phyloP scores from a whole-genome alignment of 1,140 invertebrate species.

The Drosophila teissieri region DNA sequence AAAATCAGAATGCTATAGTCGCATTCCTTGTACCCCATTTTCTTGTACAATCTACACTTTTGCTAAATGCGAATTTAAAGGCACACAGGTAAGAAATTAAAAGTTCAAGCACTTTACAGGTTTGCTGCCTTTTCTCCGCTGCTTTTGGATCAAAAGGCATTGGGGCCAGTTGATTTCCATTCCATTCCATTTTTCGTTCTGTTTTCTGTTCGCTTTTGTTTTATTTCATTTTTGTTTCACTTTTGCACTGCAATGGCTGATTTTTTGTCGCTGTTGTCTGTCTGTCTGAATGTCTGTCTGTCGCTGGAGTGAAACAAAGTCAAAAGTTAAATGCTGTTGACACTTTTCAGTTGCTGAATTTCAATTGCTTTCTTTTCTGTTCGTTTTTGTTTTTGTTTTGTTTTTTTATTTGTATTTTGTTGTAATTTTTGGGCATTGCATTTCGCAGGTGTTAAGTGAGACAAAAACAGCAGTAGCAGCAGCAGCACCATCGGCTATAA shows the following conservation, averaged over 20 bases:
- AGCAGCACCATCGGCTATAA: neutral
- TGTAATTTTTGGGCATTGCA: slow-evolving; percentile 50
- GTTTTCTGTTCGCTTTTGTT: slow-evolving; percentile 21
- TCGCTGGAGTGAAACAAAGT: slow-evolving; percentile 18
- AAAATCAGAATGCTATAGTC: too few species aligned
- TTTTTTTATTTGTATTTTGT: neutral
- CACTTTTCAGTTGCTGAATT: slow-evolving; percentile 41
- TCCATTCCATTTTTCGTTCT: slow-evolving; percentile 38
- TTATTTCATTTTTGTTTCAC: slow-evolving; percentile 23
- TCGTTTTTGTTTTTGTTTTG: neutral
- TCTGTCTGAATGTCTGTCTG: neutral
- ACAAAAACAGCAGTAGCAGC: slow-evolving; percentile 14
- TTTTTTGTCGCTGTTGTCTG: slow-evolving; percentile 7
- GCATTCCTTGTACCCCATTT: neutral
- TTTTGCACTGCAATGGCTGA: slow-evolving; percentile 34
- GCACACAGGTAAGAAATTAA: slow-evolving; percentile 38
- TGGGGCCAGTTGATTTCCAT: slow-evolving; percentile 51
- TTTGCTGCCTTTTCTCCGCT: slow-evolving; percentile 21
- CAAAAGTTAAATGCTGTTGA: slow-evolving; percentile 47
- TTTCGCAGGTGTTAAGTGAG: slow-evolving; percentile 56
- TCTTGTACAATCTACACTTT: slow-evolving; percentile 3
- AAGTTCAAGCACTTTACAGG: slow-evolving; percentile 75
- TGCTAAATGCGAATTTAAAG: slow-evolving; percentile 54
- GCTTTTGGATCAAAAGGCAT: slow-evolving; percentile 8
- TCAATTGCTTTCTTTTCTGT: slow-evolving; percentile 7